phyloP scores from a whole-genome alignment of 2,113 vertebrate genomes.

The Mustelus asterias region DNA sequence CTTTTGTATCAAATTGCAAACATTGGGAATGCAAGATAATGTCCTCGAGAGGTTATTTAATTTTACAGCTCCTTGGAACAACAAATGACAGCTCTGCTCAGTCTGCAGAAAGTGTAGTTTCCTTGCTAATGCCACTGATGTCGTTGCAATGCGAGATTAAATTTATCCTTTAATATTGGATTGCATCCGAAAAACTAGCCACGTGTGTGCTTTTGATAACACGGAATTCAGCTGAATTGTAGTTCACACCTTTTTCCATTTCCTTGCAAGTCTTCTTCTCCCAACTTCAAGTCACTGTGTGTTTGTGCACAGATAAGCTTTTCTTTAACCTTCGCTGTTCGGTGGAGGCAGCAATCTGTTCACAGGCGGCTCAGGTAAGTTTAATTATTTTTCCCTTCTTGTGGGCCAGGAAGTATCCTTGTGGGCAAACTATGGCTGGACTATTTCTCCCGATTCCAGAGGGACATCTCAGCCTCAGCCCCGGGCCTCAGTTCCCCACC shows the following conservation, averaged over 20 bases:
- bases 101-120: background rate
- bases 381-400: background rate
- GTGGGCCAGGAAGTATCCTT: background rate
- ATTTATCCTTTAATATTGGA: background rate
- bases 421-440: background rate
- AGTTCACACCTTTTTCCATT: background rate
- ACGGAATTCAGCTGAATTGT: conserved; percentile 16
- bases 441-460: background rate
- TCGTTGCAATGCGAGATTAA: background rate
- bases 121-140: background rate
- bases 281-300: background rate
- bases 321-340: background rate
- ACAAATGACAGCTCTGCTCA: background rate
- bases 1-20: background rate
- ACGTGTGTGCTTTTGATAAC: conserved; percentile 15
- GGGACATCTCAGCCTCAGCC: background rate
- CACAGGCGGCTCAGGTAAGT: background rate
- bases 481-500: background rate
- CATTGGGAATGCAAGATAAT: background rate
- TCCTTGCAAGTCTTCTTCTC: background rate
- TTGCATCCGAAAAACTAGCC: conserved; percentile 2
- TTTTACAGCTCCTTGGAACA: background rate
- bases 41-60: background rate
- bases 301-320: background rate
- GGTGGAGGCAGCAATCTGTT: too few species aligned